Evolutionary conservation across 1,140 invertebrate genomes (phyloP).

Genomic region (Drosophila fuyamai): DNA sequence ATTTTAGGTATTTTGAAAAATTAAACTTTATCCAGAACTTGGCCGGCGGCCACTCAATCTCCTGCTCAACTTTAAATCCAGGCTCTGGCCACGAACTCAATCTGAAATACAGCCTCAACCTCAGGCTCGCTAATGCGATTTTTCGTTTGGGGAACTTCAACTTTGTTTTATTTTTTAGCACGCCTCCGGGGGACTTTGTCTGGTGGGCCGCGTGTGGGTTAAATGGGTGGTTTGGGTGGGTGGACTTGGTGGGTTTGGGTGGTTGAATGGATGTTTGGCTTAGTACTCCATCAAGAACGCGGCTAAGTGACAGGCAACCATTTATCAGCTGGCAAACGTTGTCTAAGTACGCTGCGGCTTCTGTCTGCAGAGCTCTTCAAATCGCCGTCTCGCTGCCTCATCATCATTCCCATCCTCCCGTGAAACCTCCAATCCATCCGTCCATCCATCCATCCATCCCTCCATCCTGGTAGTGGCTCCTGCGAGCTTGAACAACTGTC

Average conservation of each 20-base stretch:
- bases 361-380: slow-evolving; percentile 56
- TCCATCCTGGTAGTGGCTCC: slow-evolving; percentile 10
- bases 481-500: slow-evolving; percentile 47
- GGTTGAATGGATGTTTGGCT: slow-evolving; percentile 3
- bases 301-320: slow-evolving; percentile 64
- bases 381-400: slow-evolving; percentile 40
- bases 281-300: slow-evolving; percentile 16
- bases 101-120: not conserved
- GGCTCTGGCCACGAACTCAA: slow-evolving; percentile 1
- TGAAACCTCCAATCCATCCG: not conserved
- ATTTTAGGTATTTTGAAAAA: not conserved
- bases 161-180: slow-evolving; percentile 25
- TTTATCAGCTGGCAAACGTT: slow-evolving; percentile 63
- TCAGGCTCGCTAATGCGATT: slow-evolving; percentile 26
- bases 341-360: slow-evolving; percentile 72
- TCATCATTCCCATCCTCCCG: slow-evolving; percentile 6
- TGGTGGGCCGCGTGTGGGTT: not conserved
- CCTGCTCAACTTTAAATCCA: not conserved
- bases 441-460: slow-evolving; percentile 3
- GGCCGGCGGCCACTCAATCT: not conserved
- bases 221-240: not conserved
- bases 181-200: slow-evolving; percentile 15
- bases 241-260: not conserved
- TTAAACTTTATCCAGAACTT: slow-evolving; percentile 1
- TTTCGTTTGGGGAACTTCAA: slow-evolving; percentile 24